Conservation (phyloP, 92 coral and sea anemone genomes). For the Umimayanthus kanabou region DNA sequence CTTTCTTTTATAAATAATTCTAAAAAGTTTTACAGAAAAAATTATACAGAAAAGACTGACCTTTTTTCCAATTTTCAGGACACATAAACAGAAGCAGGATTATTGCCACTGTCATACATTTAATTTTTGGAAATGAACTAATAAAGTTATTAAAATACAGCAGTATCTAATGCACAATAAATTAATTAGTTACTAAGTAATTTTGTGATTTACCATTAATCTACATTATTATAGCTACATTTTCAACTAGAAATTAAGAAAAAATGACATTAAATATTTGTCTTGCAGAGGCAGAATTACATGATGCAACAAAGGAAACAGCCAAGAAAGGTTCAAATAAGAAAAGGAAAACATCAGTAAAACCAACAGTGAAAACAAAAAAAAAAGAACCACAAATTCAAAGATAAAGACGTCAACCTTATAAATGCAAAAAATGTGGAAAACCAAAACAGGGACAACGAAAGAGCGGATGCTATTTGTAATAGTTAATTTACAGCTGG, state of each 20-base stretch:
- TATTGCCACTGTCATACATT: neutral
- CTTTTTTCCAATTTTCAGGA: conserved; percentile 17
- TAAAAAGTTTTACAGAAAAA: neutral
- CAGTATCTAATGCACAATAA: conserved; percentile 2
- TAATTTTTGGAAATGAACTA: neutral
- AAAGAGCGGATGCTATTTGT: too few species aligned
- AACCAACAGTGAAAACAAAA: too few species aligned
- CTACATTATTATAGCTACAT: neutral
- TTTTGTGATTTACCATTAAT: neutral
- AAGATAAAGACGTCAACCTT: too few species aligned
- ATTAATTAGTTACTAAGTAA: neutral
- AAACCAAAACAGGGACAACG: too few species aligned
- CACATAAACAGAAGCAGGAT: neutral
- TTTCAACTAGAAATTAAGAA: neutral
- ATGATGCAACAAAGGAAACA: conserved; percentile 8
- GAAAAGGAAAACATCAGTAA: too few species aligned
- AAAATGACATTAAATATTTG: conserved; percentile 1
- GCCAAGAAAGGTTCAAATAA: too few species aligned
- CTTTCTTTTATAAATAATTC: neutral
- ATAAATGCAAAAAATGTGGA: too few species aligned
- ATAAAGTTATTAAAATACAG: neutral
- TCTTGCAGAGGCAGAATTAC: conserved; percentile 18
- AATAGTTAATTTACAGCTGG: too few species aligned
- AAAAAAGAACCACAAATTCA: too few species aligned
- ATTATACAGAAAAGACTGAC: neutral